A percentile compares a stretch with the other conserved stretches of the same genome.
Evolutionary conservation across 2,888 invertebrate genomes (phyloP).

Genomic region (Acrobasis repandana): DNA sequence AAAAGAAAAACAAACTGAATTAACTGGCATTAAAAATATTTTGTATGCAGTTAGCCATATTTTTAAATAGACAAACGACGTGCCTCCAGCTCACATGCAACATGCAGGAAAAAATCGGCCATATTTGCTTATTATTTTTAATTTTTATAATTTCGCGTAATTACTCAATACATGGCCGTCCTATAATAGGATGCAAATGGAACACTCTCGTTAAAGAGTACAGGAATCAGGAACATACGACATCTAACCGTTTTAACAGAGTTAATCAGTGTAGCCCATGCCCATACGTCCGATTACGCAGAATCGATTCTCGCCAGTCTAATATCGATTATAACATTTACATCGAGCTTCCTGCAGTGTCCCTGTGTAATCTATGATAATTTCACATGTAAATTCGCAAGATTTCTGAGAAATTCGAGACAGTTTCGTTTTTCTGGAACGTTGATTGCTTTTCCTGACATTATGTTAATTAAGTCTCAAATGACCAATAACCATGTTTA

Average conservation of each 20-base stretch:
- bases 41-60: not conserved
- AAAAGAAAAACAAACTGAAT: no score
- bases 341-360: slow-evolving; percentile 60
- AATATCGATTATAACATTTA: slow-evolving; percentile 74
- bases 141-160: slow-evolving; percentile 67
- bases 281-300: slow-evolving; percentile 62
- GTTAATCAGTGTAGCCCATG: slow-evolving; percentile 65
- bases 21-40: not conserved
- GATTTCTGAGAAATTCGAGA: slow-evolving; percentile 50
- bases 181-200: slow-evolving; percentile 69
- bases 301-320: slow-evolving; percentile 67
- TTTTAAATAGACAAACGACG: not conserved
- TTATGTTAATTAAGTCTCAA: slow-evolving; percentile 20
- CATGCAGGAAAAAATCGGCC: slow-evolving; percentile 50
- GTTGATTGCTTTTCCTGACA: slow-evolving; percentile 28
- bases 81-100: not conserved
- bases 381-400: slow-evolving; percentile 64
- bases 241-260: slow-evolving; percentile 22
- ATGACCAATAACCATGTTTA: slow-evolving; percentile 20
- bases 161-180: slow-evolving; percentile 61
- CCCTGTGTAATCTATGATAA: slow-evolving; percentile 60
- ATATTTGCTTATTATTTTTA: slow-evolving; percentile 62
- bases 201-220: slow-evolving; percentile 55
- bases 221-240: slow-evolving; percentile 17
- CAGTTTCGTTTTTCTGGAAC: slow-evolving; percentile 31